A percentile compares a stretch with the other conserved stretches of the same genome.
Conservation (phyloP, 2,888 invertebrate species). For the Diaprepes abbreviatus region DNA sequence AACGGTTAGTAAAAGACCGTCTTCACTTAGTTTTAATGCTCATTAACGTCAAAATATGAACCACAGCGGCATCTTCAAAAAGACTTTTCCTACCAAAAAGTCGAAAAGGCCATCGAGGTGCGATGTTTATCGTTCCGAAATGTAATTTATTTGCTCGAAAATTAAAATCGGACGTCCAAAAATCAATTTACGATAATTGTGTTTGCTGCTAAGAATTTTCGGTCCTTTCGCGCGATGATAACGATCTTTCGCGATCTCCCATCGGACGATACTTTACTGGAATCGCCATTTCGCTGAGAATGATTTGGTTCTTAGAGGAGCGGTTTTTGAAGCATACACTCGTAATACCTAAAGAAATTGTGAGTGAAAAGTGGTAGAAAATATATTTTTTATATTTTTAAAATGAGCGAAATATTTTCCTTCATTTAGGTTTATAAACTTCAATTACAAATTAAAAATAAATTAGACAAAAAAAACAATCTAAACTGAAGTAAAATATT, state of each 20-base stretch:
- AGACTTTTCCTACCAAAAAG: conserved; percentile 28
- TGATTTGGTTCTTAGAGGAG: conserved; percentile 21
- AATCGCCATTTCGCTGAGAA: conserved; percentile 8
- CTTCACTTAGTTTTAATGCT: conserved; percentile 34
- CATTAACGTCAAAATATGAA: conserved; percentile 34
- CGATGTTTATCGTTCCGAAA: conserved; percentile 42
- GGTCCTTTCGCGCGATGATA: conserved; percentile 43
- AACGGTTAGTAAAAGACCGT: conserved; percentile 23
- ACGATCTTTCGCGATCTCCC: conserved; percentile 31
- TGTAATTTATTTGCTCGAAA: conserved; percentile 60
- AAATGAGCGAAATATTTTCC: no score
- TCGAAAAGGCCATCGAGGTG: conserved; percentile 33
- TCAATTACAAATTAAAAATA: no score
- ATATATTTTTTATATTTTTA: no score
- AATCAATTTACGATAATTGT: conserved; percentile 65
- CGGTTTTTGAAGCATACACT: neutral
- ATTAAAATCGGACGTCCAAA: conserved; percentile 63
- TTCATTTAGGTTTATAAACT: no score
- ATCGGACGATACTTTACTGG: conserved; percentile 34
- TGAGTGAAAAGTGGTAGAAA: no score
- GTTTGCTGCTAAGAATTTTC: conserved; percentile 47
- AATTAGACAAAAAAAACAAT: no score
- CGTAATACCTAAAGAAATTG: no score
- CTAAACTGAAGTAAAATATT: no score
- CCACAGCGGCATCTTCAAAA: conserved; percentile 38